Base-by-base conservation (phyloP, 2,888 invertebrate genomes). In the Amiota mariae region DNA sequence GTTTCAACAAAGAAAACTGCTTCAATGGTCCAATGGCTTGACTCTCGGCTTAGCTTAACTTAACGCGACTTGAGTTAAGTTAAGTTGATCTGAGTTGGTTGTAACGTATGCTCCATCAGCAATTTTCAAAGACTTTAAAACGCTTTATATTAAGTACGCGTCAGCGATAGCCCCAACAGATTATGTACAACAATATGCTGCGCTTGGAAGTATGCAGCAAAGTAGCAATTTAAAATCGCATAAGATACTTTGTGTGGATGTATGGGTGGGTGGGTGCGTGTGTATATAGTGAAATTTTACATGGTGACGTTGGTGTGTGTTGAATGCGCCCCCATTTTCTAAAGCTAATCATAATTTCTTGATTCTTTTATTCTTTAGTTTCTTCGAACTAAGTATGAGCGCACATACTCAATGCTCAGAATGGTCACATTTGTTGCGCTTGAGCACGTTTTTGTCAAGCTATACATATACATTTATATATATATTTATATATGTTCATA, bases 291-390 rank as follows among this genome's bases (percentile, higher is more conserved):
- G 36, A 6, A 36, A 36, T 51, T 51, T n/a, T 6, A 2, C 6
- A n/a, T 12, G 3, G 13, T 8, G 13, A 11, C 6, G 11, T 64
- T 64, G 8, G n/a, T 9, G 8, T 36, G 9, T 36, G 36, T 64
- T 63, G 63, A n/a, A 15, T 61, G 24, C 18, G 49, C 48, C 13
- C 51, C 51, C 67, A 68, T 68, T 68, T 68, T 49, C 71, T 36
- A 51, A 24, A 64, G 71, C 71, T 71, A 64, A 71, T 71, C 71
- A 71, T 63, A 48, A 59, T 61, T 63, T 54, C 67, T 20, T 24
- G 24, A 20, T 64, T 36, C 24, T 59, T 59, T 59, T 20, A 20
- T 59, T 10, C 59, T 20, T 59, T 18, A 18, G 11, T 68, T 13
- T 68, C 24, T 68, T 54, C 4, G 46, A 36, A 36, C 3, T 6